Evolutionary conservation across 2,113 vertebrate genomes (phyloP).

Genomic region (Podarcis cretensis): DNA sequence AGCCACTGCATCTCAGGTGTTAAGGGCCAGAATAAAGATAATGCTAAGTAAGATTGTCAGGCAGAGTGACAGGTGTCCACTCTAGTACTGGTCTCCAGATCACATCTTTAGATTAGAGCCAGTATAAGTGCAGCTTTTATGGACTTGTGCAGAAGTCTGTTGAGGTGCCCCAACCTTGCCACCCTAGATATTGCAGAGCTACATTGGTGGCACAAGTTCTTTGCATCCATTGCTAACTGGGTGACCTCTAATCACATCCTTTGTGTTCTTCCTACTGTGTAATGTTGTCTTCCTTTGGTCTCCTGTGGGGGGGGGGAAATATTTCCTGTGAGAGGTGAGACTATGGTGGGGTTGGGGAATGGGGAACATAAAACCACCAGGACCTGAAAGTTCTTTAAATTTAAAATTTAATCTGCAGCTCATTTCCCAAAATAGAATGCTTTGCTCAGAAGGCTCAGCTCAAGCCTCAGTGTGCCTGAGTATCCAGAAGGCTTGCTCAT

Average conservation of each 20-base stretch:
- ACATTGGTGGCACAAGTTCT: neutral
- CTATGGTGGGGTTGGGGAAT: constrained; percentile 8
- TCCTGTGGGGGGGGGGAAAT: constrained; percentile 17
- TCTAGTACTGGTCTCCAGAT: too few relatives aligned
- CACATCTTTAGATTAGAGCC: too few relatives aligned
- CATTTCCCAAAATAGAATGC: constrained; percentile 47
- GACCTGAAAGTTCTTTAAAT: constrained; percentile 33
- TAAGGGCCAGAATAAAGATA: too few relatives aligned
- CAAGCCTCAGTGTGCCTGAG: constrained; percentile 28
- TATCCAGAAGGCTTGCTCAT: constrained; percentile 26
- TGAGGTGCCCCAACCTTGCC: too few relatives aligned
- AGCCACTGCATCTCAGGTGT: too few relatives aligned
- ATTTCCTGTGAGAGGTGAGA: constrained; percentile 47
- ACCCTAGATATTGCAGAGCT: too few relatives aligned
- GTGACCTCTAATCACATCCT: neutral
- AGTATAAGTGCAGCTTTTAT: neutral
- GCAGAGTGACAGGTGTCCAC: too few relatives aligned
- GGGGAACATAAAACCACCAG: constrained; percentile 35
- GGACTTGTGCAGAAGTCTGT: neutral
- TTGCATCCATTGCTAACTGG: neutral
- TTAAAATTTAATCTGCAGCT: constrained; percentile 58
- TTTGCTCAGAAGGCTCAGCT: constrained; percentile 42
- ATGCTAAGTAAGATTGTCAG: too few relatives aligned
- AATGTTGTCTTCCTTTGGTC: neutral
- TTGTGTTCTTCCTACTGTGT: neutral